Conservation (phyloP, 2,797 vertebrate species). For the Chaetodon trifasciatus region DNA sequence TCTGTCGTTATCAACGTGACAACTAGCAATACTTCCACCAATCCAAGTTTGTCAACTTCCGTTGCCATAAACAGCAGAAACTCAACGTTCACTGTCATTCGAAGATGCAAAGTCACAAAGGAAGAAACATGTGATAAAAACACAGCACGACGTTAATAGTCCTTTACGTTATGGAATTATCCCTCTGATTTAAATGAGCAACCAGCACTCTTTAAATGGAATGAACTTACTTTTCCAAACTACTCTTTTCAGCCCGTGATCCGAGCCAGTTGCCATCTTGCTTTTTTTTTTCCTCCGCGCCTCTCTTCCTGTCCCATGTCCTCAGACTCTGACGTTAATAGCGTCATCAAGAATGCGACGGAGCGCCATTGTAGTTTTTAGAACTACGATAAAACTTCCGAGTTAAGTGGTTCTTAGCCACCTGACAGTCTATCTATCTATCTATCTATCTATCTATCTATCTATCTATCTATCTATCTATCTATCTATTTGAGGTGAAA, state of each 20-base stretch:
- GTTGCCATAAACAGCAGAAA: conserved; percentile 12
- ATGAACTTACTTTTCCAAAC: conserved; percentile 89
- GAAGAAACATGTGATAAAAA: not conserved
- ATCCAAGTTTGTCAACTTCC: conserved; percentile 38
- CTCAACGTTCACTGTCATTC: not conserved
- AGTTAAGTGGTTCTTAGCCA: too few relatives aligned
- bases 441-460: not conserved
- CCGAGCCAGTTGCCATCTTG: conserved; percentile 85
- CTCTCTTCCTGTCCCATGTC: conserved; percentile 62
- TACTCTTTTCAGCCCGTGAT: conserved; percentile 83
- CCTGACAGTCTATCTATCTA: not conserved
- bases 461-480: not conserved
- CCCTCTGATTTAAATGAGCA: not conserved
- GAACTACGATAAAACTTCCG: too few relatives aligned
- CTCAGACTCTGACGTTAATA: conserved; percentile 58
- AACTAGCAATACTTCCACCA: not conserved
- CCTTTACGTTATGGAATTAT: rapidly evolving
- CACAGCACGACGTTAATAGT: not conserved
- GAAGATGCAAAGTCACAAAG: conserved; percentile 1
- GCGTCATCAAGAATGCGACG: conserved; percentile 59
- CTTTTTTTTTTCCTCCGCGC: conserved; percentile 29
- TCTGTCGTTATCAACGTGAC: not conserved
- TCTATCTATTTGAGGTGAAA: not conserved
- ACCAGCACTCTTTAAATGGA: not conserved
- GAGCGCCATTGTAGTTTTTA: conserved; percentile 48